Evolutionary conservation across 30 jellyfish, hydroid and myxozoan genomes (phyloP).

Genomic region (Hydra vulgaris): DNA sequence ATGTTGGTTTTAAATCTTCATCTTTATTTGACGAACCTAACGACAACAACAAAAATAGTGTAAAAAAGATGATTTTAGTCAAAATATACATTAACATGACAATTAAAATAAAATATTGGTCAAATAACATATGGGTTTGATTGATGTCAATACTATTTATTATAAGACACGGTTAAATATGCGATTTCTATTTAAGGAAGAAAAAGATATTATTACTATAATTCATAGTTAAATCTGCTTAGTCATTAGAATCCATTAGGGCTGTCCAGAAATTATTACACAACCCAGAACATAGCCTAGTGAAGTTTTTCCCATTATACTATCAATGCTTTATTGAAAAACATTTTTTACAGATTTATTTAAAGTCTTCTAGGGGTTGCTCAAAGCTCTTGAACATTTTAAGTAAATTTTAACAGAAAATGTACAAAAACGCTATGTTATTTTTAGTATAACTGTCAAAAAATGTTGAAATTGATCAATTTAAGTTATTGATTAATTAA

Average conservation of each 20-base stretch:
- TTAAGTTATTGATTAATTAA: not conserved
- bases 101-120: too few relatives aligned
- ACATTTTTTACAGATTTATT: not conserved
- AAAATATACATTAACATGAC: too few relatives aligned
- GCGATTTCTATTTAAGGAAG: too few relatives aligned
- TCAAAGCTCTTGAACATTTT: not conserved
- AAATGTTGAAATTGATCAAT: not conserved
- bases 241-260: too few relatives aligned
- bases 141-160: too few relatives aligned
- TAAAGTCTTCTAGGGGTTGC: not conserved
- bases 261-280: too few relatives aligned
- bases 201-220: too few relatives aligned
- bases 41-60: too few relatives aligned
- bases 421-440: not conserved
- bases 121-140: too few relatives aligned
- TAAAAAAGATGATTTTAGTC: too few relatives aligned
- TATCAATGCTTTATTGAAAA: not conserved
- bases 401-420: not conserved
- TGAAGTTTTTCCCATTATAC: not conserved
- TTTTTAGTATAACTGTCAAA: not conserved
- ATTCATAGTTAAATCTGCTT: too few relatives aligned
- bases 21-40: slow-evolving; percentile 84
- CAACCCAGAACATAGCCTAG: not conserved
- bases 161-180: too few relatives aligned
- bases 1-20: slow-evolving; percentile 79